Percentiles rank a stretch among this genome's conserved stretches.
These are phyloP conservation scores for Eubasilissa splendida DNA, from an alignment of 2,888 invertebrate species.

Conservation along the genomic window DNA sequence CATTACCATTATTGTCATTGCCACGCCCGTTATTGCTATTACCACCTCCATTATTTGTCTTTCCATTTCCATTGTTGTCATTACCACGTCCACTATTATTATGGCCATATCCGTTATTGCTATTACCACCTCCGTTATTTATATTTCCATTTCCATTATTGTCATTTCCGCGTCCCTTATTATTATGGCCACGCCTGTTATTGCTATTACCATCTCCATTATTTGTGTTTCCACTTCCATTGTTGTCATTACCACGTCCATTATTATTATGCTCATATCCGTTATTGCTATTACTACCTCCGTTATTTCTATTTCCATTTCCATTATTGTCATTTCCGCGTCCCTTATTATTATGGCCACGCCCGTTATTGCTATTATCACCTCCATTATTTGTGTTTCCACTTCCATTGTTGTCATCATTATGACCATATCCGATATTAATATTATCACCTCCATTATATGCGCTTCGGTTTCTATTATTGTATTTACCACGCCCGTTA, in stretches of 20 bases:
- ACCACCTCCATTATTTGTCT: not conserved
- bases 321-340: not conserved
- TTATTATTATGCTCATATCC: not conserved
- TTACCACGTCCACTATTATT: not conserved
- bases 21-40: not conserved
- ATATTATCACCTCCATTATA: not conserved
- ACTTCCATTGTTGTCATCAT: not conserved
- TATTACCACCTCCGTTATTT: conserved; percentile 1
- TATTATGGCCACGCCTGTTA: not conserved
- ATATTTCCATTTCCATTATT: not conserved
- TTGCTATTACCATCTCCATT: not conserved
- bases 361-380: not conserved
- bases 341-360: not conserved
- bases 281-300: conserved; percentile 15
- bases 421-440: not conserved
- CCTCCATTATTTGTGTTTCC: not conserved
- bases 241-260: not conserved
- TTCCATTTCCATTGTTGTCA: not conserved
- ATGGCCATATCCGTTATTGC: not conserved
- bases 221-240: not conserved
- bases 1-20: not conserved
- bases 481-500: not conserved
- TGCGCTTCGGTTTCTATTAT: not conserved
- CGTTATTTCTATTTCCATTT: not conserved
- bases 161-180: not conserved